Percentiles rank a stretch among this genome's conserved stretches.
These are phyloP conservation scores for Channa argus DNA, from an alignment of 2,113 vertebrate species.

Conservation along the genomic window DNA sequence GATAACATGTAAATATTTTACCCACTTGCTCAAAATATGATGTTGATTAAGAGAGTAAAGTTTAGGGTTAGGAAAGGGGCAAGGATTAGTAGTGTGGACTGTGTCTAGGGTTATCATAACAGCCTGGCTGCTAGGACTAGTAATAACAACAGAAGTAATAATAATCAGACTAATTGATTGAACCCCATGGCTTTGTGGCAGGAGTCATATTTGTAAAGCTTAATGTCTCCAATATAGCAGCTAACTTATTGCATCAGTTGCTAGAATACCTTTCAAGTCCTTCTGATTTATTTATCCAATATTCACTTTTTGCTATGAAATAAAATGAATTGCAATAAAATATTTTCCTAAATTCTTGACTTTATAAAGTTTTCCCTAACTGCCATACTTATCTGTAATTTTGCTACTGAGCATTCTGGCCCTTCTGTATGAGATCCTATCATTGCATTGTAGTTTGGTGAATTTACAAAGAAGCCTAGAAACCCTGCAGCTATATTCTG, in stretches of 20 bases:
- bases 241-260: conserved; percentile 65
- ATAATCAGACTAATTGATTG: conserved; percentile 88
- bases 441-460: conserved; percentile 73
- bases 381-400: conserved; percentile 46
- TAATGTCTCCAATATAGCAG: conserved; percentile 65
- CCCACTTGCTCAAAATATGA: conserved; percentile 82
- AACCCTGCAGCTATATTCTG: conserved; percentile 76
- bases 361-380: not conserved
- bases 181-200: conserved; percentile 82
- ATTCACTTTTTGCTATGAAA: conserved; percentile 9
- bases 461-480: conserved; percentile 74
- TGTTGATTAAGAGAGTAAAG: conserved; percentile 88
- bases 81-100: conserved; percentile 80
- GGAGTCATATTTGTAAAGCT: conserved; percentile 82
- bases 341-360: conserved; percentile 14
- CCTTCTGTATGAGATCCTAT: conserved; percentile 70
- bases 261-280: conserved; percentile 41
- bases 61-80: conserved; percentile 84
- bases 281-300: conserved; percentile 24
- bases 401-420: conserved; percentile 41
- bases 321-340: conserved; percentile 13
- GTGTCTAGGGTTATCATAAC: conserved; percentile 85
- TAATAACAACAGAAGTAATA: conserved; percentile 87
- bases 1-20: conserved; percentile 84
- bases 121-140: conserved; percentile 82